Evolutionary conservation across 1,140 invertebrate species (phyloP).

Genomic region (Pantala flavescens): DNA sequence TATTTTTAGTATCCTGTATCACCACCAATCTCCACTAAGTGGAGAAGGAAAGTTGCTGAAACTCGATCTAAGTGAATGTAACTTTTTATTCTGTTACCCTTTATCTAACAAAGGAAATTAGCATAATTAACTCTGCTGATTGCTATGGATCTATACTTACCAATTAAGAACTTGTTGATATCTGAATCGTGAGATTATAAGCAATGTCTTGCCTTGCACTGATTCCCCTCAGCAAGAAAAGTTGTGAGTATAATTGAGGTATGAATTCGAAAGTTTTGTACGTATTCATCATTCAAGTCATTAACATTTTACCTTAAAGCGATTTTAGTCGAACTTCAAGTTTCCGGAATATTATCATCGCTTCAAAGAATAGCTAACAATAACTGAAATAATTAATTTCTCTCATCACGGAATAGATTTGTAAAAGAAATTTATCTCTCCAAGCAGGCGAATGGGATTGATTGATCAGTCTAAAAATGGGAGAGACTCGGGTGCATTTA

Average conservation of each 20-base stretch:
- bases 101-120: background rate
- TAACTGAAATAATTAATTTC: background rate
- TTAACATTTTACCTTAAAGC: background rate
- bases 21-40: background rate
- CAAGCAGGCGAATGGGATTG: background rate
- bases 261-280: background rate
- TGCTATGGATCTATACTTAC: background rate
- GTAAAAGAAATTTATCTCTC: background rate
- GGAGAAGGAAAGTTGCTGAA: background rate
- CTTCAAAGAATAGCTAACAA: background rate
- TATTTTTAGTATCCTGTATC: background rate
- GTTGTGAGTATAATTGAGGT: background rate
- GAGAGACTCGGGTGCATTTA: constrained; percentile 1
- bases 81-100: background rate
- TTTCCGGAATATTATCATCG: background rate
- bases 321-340: background rate
- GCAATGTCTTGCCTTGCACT: background rate
- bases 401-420: background rate
- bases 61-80: background rate
- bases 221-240: too few species aligned
- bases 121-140: background rate
- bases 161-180: background rate
- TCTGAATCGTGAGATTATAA: background rate
- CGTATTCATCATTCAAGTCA: background rate
- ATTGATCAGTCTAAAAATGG: background rate